Evolutionary conservation across 2,113 vertebrate species (phyloP), one percentile per base, ranked within the genome.

Genomic region (Strigops habroptila): DNA sequence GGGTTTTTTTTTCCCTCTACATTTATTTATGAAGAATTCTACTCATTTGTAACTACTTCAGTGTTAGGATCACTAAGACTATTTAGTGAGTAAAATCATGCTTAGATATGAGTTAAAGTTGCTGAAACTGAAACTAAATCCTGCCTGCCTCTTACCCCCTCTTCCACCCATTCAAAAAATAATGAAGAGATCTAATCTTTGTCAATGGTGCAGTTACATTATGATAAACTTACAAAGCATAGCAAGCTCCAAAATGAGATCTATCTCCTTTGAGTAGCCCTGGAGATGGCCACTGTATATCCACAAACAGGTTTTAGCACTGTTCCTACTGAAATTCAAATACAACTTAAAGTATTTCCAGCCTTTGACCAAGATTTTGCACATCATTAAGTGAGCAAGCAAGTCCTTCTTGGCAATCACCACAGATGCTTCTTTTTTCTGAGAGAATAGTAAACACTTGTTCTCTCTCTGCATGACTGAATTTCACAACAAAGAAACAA

Each of bases 391-490:
- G 44, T 44, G 37, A 79, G 63, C 70, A 64, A 79, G 51, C 1
- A 3, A 94, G 27, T 76, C 84, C 65, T 86, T 85, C 80, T 90
- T 95, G 87, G 93, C 80, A 90, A 18, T 86, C 76, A 46, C 90
- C 64, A 93, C 79, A 96, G 63, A 71, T 71, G 51, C 60, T 94
- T 67, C 51, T 74, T 77, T 95, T 88, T 90, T 53, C 80, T 70
- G 60, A 71, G 94, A 92, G 83, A 94, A 88, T 95, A 91, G 51
- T 83, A 88, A 95, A 90, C 37, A 44, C 85, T 96, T 96, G 88
- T 96, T 94, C 85, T 90, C 37, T 49, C 46, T 91, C 68, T 90
- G 51, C 90, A 68, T 90, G 76, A 74, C 93, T 93, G 79, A 85
- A 59, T 88, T 94, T 77, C 64, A 88, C 75, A 93, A 75, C 63